Base-by-base conservation (phyloP, 2,797 vertebrate species). In the Lagothrix lagotricha region DNA sequence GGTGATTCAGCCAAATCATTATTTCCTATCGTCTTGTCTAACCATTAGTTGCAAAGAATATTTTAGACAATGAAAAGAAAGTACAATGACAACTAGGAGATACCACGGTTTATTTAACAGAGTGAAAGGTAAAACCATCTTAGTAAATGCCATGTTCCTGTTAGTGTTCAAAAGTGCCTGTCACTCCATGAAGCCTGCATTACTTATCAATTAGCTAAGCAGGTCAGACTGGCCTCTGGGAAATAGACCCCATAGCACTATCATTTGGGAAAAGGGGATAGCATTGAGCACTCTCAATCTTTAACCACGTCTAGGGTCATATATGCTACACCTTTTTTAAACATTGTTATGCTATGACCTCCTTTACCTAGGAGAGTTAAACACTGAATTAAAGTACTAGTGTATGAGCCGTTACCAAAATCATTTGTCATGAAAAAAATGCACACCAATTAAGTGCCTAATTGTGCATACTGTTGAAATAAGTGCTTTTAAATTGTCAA, bases 141-240 rank as follows among this genome's bases (percentile, higher is more conserved):
- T 41, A 26, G 52, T 67, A 73, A 88, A 93, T 48, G 39, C 33
- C 46, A 36, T 15, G 5, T 39, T 36, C 12, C 52, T 17, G n/a
- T 61, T 39, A 91, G 81, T 61, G 15, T 61, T 14, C 44, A 52
- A 54, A 85, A 44, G 64, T 20, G 28, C 79, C 36, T 80, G 57
- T 28, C 20, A 33, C 11, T 48, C 39, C 20, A 30, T 0, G 0
- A 57, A 48, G 44, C 26, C 57, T 76, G 57, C 19, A 44, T 92
- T 93, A 58, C 70, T 50, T 91, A 54, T 70, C 44, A 88, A 57
- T 91, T 93, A 90, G 81, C 33, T 84, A 95, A 88, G 76, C 87
- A 88, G 97, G 76, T 79, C 92, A 83, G 36, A 48, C 5, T 52
- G 57, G 52, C 50, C 50, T 88, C 44, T 88, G 83, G 83, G 75